Evolutionary conservation across 1,140 invertebrate genomes (phyloP), one percentile per base, ranked within the genome.

Genomic region (Aphelenchoides fujianensis): DNA sequence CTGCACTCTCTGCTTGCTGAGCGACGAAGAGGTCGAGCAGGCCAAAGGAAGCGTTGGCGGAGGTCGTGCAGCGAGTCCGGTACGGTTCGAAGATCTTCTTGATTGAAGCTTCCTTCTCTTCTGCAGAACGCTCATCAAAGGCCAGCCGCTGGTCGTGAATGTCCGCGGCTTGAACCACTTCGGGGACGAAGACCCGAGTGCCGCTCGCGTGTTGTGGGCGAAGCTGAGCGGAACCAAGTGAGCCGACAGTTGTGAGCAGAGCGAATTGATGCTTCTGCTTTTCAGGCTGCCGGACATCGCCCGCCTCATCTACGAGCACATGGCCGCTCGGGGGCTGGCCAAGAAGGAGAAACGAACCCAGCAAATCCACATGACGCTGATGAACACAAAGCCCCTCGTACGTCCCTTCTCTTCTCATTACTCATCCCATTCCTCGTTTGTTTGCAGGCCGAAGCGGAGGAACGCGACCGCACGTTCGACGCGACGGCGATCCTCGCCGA

Each of bases 121-220:
- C n/a, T 61, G 28, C 27, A 61, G 57, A 30, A 27, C 63, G 3
- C 19, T 66, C 36, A 23, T 66, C 23, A 66, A 66, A 55, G 36
- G 3, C 12, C 12, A 66, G 31, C 34, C 63, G n/a, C 1, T 66
- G 32, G 31, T n/a, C 12, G 63, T 66, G 36, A 66, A 37, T 48
- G 31, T 66, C 12, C 23, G n/a, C 1, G 63, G 63, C 27, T 36
- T 66, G 16, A 19, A 16, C 31, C 32, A 66, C 32, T 66, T 66
- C 31, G 63, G 63, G 31, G 63, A 66, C 36, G 12, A 66, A 66
- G 63, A 66, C 30, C 16, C 32, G 1, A 12, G 1, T 27, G 63
- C 16, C 1, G 53, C 63, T 23, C 63, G 63, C 12, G 63, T 66
- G 19, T 37, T 66, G 63, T 66, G 30, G 23, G 63, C 27, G 12